Evolutionary conservation across 1,140 invertebrate genomes (phyloP), one percentile per base, ranked within the genome.

Genomic region (Tribolium castaneum): DNA sequence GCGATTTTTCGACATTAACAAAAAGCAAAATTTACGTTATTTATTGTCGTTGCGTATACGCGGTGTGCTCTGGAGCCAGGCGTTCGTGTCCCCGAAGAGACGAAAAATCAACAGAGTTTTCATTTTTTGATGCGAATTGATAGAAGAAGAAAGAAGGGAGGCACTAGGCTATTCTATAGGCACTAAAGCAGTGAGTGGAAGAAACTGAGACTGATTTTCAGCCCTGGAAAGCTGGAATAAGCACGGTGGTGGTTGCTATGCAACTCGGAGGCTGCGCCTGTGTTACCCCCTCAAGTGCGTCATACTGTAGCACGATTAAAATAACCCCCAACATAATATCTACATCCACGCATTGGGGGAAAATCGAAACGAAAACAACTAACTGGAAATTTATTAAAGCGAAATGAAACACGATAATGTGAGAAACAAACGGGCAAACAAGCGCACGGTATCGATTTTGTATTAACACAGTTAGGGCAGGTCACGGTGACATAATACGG

Each of bases 241-340:
- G n/a, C n/a, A n/a, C n/a, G n/a, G 25, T 73, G 45, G 71, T 59
- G 75, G 75, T 76, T 76, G 75, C 75, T 76, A 70, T 19, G 75
- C 75, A 39, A 76, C 75, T 39, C 9, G 49, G 75, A 76, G 75
- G 62, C 75, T 76, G 75, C 75, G 76, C 39, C 14, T 22, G n/a
- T 54, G 14, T 22, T 54, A 54, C 52, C 52, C 22, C 52, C n/a
- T n/a, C 22, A 39, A 39, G 9, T 39, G 35, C 35, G 35, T 39
- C 35, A 39, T 39, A 39, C 35, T 39, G 2, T 39, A 39, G 6
- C 10, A 39, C 35, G 10, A 39, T 39, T 39, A 3, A 39, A 39
- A 39, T 10, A 39, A 39, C 22, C n/a, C n/a, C n/a, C n/a, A n/a
- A n/a, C n/a, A n/a, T n/a, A n/a, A n/a, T n/a, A n/a, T n/a, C n/a